phyloP scores from a whole-genome alignment of 53 echinoderm and acorn worm genomes.

The Glandiceps talaboti region DNA sequence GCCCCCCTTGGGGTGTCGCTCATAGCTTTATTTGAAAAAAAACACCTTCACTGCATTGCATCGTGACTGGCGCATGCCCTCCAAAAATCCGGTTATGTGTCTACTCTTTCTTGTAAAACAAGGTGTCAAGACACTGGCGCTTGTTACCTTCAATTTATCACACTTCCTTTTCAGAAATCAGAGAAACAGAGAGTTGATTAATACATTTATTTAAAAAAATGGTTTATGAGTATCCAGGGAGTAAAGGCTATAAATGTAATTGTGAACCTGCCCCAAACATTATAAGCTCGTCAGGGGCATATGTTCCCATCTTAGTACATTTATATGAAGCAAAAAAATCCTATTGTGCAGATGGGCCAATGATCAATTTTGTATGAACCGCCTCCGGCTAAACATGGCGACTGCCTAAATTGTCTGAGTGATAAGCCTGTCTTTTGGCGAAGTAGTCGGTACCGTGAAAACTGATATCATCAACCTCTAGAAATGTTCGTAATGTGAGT shows the following conservation, averaged over 20 bases:
- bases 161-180: too few relatives aligned
- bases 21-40: too few relatives aligned
- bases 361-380: background rate
- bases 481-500: background rate
- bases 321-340: background rate
- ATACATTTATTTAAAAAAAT: too few relatives aligned
- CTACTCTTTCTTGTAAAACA: too few relatives aligned
- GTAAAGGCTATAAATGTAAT: background rate
- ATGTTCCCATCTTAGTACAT: background rate
- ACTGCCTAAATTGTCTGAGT: background rate
- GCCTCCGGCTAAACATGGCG: background rate
- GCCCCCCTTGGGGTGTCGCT: background rate
- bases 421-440: background rate
- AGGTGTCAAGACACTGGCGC: too few relatives aligned
- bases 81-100: too few relatives aligned
- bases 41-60: too few relatives aligned
- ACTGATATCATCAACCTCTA: background rate
- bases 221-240: background rate
- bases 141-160: too few relatives aligned
- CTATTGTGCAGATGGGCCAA: background rate
- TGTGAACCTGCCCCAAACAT: background rate
- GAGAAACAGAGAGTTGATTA: too few relatives aligned
- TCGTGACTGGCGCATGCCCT: too few relatives aligned
- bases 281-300: slow-evolving; percentile 1
- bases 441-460: background rate